Evolutionary conservation across 2,888 invertebrate genomes (phyloP), one percentile per base, ranked within the genome.

Genomic region (Leucozona laternaria): DNA sequence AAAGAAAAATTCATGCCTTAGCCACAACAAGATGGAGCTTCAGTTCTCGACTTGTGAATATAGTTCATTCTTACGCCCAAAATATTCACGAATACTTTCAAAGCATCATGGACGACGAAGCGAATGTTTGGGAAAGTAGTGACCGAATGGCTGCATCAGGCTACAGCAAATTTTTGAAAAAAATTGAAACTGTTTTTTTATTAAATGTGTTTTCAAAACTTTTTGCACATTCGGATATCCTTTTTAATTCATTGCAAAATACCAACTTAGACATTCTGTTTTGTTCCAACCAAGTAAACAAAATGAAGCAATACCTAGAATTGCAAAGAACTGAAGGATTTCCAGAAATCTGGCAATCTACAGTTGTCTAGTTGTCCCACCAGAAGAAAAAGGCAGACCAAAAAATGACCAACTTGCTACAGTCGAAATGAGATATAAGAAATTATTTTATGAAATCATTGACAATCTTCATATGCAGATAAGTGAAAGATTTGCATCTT

Each of bases 161-260:
- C 25, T 53, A 70, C 10, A 25, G 53, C n/a, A 50, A 37, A 25
- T 53, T 68, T 2, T 6, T 68, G 17, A 55, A 53, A 50, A 37
- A 40, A 2, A 10, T 34, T 34, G 34, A 34, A 10, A 34, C 8
- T 34, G 34, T 70, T 25, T 70, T 55, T 53, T 28, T 70, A 8
- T 70, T 70, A 11, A 70, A 55, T 25, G 25, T 70, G n/a, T 70
- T 70, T 70, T 70, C 40, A n/a, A 70, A 55, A 70, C 25, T 55
- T 55, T 70, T 55, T 43, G 40, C 55, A n/a, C 40, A 40, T 4
- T 37, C 40, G 31, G 40, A 53, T 53, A n/a, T 50, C 25, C 31
- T 64, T 20, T 75, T 75, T 15, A 64, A 31, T 64, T 43, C 20
- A 28, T 28, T 62, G 31, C 73, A 62, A 20, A 53, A 53, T 2